phyloP scores from a whole-genome alignment of 2,113 vertebrate genomes.

The Leptosomus discolor region DNA sequence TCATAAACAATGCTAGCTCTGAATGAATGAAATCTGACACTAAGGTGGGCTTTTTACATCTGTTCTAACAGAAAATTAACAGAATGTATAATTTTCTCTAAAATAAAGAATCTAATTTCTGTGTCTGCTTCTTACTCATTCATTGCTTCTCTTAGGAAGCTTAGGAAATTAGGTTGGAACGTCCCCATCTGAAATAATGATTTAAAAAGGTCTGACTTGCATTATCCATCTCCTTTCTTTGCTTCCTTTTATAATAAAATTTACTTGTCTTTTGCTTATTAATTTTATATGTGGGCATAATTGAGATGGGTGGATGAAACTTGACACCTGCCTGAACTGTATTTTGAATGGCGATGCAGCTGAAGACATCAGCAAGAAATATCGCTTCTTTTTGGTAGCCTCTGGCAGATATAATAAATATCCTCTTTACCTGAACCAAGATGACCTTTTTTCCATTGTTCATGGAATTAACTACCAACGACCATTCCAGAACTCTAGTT shows the following conservation, averaged over 20 bases:
- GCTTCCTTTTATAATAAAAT: slow-evolving; percentile 11
- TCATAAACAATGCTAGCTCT: background rate
- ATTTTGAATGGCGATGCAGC: background rate
- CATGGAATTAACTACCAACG: background rate
- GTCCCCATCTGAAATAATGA: background rate
- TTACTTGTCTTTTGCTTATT: background rate
- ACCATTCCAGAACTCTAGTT: background rate
- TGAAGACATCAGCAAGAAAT: background rate
- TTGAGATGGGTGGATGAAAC: background rate
- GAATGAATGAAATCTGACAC: background rate
- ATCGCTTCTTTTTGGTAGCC: background rate
- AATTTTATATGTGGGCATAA: slow-evolving; percentile 16
- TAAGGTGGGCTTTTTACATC: background rate
- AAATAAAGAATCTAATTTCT: background rate
- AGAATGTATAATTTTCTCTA: background rate
- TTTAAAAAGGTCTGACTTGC: background rate
- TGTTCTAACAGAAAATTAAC: background rate
- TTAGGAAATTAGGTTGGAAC: background rate
- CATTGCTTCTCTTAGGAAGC: background rate
- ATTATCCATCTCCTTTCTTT: background rate
- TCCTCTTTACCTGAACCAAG: background rate
- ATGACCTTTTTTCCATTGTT: background rate
- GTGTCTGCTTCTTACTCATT: background rate
- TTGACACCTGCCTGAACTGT: background rate
- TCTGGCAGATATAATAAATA: slow-evolving; percentile 1